A percentile compares a stretch with the other conserved stretches of the same genome.
phyloP scores from a whole-genome alignment of 64 coral and sea anemone genomes.

The Actinia tenebrosa region DNA sequence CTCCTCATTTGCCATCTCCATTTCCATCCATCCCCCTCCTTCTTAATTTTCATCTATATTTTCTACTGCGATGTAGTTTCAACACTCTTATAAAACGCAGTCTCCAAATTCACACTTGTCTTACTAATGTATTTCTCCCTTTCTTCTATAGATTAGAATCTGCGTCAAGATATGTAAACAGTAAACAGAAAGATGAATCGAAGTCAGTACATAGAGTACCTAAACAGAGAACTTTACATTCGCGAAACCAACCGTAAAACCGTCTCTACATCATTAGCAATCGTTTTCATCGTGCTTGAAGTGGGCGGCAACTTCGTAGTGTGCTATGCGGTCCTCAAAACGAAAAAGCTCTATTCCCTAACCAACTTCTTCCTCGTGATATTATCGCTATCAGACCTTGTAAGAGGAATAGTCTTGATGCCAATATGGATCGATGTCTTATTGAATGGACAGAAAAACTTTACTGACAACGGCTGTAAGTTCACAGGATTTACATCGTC shows the following conservation, averaged over 20 bases:
- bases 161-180: not conserved
- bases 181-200: not conserved
- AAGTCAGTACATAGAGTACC: slow-evolving; percentile 3
- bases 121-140: not conserved
- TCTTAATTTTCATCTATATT: no score
- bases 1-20: no score
- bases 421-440: slow-evolving; percentile 3
- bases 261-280: not conserved
- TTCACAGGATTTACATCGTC: not conserved
- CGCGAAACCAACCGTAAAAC: not conserved
- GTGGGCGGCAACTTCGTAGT: not conserved
- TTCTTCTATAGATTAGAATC: not conserved
- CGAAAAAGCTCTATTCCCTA: not conserved
- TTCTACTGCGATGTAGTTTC: no score
- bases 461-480: not conserved
- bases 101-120: no score
- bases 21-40: no score
- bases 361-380: slow-evolving; percentile 9
- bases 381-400: not conserved
- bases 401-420: not conserved
- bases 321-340: slow-evolving; percentile 2
- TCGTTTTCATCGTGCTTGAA: not conserved
- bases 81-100: no score
- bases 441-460: not conserved
- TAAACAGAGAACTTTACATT: not conserved